Base-by-base conservation (phyloP, 2,888 invertebrate species). In the Athalia rosae region DNA sequence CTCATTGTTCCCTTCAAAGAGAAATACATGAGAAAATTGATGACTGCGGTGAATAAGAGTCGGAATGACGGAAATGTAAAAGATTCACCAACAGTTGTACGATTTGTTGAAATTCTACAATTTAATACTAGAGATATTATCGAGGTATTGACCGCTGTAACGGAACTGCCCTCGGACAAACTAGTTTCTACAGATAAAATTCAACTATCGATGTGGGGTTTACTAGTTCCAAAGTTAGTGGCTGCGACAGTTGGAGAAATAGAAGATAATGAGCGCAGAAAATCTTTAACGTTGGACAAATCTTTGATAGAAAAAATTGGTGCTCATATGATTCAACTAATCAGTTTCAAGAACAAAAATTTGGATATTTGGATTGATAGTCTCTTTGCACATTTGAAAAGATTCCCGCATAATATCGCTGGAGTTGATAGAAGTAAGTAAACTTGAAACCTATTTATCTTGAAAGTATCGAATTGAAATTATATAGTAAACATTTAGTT, bases 401-500 rank as follows among this genome's bases (percentile, higher is more conserved):
- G 90, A 73, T 94, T 93, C 89, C 93, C 95, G 58, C 92, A 94
- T 83, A 91, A 91, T 83, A 90, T 93, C 4, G 85, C 88, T 11
- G 85, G 88, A 13, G 86, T 95, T 9, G 88, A 91, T 13, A 87
- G 88, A n/a, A 90, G 92, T 77, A 89, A 93, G 77, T 93, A 76
- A 59, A 74, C 48, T 53, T 15, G 47, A 13, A 79, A 64, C 58
- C 15, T 9, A 13, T 8, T 45, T 71, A 63, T 28, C 61, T 71
- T 41, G 45, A 8, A 61, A 71, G 28, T 28, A 28, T 28, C 28
- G n/a, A n/a, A n/a, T n/a, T n/a, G n/a, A n/a, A n/a, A n/a, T 63
- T 53, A 56, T 9, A 28, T 15, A 41, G 11, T 79, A 59, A 48
- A 8, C 13, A 4, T 8, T 43, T 15, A 9, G 28, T 28, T 28